A percentile compares a stretch with the other conserved stretches of the same genome.
phyloP scores from a whole-genome alignment of 37 sponge, comb jelly and placozoan species.

The Spongilla lacustris region DNA sequence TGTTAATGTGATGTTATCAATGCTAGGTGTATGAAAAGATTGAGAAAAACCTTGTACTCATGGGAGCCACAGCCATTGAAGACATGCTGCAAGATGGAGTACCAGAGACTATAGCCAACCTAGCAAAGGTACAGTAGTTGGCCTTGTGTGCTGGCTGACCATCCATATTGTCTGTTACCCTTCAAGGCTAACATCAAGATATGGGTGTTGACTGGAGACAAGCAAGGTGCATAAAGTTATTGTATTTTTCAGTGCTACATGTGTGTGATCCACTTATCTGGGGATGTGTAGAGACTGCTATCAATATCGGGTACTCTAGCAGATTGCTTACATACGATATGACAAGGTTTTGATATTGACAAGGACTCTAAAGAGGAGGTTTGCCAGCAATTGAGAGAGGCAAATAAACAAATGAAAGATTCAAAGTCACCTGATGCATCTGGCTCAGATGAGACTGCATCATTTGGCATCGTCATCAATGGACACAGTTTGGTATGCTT shows the following conservation, averaged over 20 bases:
- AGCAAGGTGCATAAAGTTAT: constrained; percentile 70
- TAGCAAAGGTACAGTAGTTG: constrained; percentile 90
- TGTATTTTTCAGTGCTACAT: background rate
- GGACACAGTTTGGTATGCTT: constrained; percentile 82
- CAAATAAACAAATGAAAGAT: constrained; percentile 34
- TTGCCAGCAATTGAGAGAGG: constrained; percentile 54
- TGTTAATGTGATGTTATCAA: too few species aligned
- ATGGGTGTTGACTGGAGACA: constrained; percentile 99
- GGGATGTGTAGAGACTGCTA: constrained; percentile 94
- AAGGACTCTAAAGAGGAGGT: constrained; percentile 63
- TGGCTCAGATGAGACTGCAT: constrained; percentile 1
- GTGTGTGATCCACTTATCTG: too few species aligned
- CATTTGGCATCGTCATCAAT: constrained; percentile 90
- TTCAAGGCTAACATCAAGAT: constrained; percentile 95
- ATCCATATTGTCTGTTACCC: background rate
- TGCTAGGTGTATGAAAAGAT: constrained; percentile 91
- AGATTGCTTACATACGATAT: constrained; percentile 82
- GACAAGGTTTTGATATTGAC: constrained; percentile 80
- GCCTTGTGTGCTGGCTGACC: too few species aligned
- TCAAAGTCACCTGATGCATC: background rate
- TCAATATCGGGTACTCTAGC: constrained; percentile 98
- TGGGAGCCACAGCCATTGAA: constrained; percentile 96
- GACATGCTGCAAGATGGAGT: constrained; percentile 99
- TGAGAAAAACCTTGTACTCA: constrained; percentile 79
- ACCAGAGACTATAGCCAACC: constrained; percentile 93